Evolutionary conservation across 1,140 invertebrate genomes (phyloP).

Genomic region (Condylostylus longicornis): DNA sequence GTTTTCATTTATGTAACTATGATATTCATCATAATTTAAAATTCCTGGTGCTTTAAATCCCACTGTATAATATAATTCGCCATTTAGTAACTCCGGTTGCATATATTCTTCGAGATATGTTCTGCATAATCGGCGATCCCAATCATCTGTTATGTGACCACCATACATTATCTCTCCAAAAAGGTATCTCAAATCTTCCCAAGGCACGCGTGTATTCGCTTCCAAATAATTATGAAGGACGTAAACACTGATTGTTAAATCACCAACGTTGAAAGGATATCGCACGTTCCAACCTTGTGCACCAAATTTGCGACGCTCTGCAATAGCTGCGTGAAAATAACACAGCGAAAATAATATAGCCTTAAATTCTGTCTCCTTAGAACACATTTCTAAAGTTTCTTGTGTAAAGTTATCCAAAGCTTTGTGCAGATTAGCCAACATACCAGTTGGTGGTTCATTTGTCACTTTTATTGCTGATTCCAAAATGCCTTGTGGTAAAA

Average conservation of each 20-base stretch:
- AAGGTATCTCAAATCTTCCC: conserved; percentile 83
- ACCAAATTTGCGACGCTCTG: conserved; percentile 84
- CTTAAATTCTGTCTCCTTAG: conserved; percentile 90
- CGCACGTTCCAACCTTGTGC: conserved; percentile 86
- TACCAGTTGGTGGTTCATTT: conserved; percentile 89
- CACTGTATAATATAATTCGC: conserved; percentile 65
- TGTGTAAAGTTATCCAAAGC: conserved; percentile 86
- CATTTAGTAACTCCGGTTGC: conserved; percentile 69
- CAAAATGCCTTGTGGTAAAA: conserved; percentile 63
- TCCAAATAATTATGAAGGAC: conserved; percentile 89
- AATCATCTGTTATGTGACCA: conserved; percentile 91
- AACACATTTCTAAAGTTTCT: conserved; percentile 82
- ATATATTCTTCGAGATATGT: conserved; percentile 83
- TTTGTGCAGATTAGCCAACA: conserved; percentile 87
- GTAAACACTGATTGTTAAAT: conserved; percentile 82
- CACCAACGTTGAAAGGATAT: conserved; percentile 67
- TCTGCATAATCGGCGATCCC: conserved; percentile 74
- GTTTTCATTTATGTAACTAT: conserved; percentile 76
- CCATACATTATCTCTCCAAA: conserved; percentile 97
- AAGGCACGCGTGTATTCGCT: conserved; percentile 70
- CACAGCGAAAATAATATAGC: conserved; percentile 81
- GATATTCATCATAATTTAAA: conserved; percentile 73
- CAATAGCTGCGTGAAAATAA: conserved; percentile 91
- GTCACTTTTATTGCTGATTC: conserved; percentile 93
- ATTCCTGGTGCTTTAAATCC: conserved; percentile 73